Evolutionary conservation across 2,113 vertebrate species (phyloP).

Genomic region (Myotis lucifugus): DNA sequence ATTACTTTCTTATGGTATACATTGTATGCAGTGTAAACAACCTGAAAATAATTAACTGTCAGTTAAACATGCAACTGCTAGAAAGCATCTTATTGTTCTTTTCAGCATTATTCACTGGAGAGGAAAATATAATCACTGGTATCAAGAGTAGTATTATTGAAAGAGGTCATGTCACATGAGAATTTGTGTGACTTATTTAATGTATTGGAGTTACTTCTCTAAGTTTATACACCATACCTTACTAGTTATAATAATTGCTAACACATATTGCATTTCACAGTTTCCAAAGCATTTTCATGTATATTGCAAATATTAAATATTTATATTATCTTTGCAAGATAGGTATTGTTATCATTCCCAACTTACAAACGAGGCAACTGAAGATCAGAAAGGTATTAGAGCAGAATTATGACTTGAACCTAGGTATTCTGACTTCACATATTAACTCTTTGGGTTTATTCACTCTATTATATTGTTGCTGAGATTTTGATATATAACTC

Average conservation of each 20-base stretch:
- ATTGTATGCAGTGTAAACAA: slow-evolving; percentile 45
- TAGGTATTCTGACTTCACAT: not conserved
- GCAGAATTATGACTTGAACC: not conserved
- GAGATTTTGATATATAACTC: not conserved
- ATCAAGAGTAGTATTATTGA: not conserved
- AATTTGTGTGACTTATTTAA: slow-evolving; percentile 48
- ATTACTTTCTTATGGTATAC: slow-evolving; percentile 13
- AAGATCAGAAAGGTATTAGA: not conserved
- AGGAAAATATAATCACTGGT: slow-evolving; percentile 45
- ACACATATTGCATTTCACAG: not conserved
- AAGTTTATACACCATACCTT: slow-evolving; percentile 52
- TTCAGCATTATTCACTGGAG: slow-evolving; percentile 47
- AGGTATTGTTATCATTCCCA: not conserved
- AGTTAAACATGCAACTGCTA: slow-evolving; percentile 30
- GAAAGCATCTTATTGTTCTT: slow-evolving; percentile 58
- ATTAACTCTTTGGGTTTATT: not conserved
- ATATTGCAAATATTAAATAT: slow-evolving; percentile 30
- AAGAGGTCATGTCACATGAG: slow-evolving; percentile 31
- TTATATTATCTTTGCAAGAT: not conserved
- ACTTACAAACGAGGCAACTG: not conserved
- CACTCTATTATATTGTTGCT: not conserved
- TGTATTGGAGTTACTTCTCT: slow-evolving; percentile 21
- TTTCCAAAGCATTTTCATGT: not conserved
- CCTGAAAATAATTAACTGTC: slow-evolving; percentile 44
- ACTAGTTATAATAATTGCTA: slow-evolving; percentile 20